A percentile compares a stretch with the other conserved stretches of the same genome.
Evolutionary conservation across 2,113 vertebrate genomes (phyloP).

Genomic region (Cricetomys ansorgei): DNA sequence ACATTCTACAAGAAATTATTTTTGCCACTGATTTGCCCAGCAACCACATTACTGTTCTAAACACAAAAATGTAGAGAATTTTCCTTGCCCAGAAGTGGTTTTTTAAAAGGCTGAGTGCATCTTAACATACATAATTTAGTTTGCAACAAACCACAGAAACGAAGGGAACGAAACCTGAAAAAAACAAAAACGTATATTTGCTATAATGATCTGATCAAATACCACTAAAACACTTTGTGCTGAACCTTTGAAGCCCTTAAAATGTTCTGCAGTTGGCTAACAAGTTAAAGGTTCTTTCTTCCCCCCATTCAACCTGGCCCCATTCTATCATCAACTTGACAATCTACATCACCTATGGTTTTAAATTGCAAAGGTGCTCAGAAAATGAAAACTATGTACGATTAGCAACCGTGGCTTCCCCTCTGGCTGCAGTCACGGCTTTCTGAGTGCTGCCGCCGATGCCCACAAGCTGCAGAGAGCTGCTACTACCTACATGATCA

Average conservation of each 20-base stretch:
- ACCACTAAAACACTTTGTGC: conserved; percentile 41
- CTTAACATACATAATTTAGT: conserved; percentile 79
- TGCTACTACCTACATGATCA: neutral
- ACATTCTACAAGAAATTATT: conserved; percentile 45
- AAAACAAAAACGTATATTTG: neutral
- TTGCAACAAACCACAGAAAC: conserved; percentile 81
- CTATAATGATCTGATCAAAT: conserved; percentile 68
- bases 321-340: neutral
- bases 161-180: conserved; percentile 9
- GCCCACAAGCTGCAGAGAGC: neutral
- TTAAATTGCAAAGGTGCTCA: neutral
- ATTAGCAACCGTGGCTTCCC: neutral
- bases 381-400: neutral
- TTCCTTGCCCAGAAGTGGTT: conserved; percentile 63
- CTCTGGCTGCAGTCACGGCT: conserved; percentile 13
- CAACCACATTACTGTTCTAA: conserved; percentile 64
- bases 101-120: conserved; percentile 70
- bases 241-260: conserved; percentile 44
- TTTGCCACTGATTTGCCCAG: conserved; percentile 57
- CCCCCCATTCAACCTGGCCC: conserved; percentile 14
- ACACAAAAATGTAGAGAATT: conserved; percentile 70
- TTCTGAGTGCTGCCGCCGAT: neutral
- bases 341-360: neutral
- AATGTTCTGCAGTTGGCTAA: neutral
- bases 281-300: conserved; percentile 3